These are phyloP conservation scores for Siniperca knerii DNA, from an alignment of 2,113 vertebrate species.

Conservation along the genomic window DNA sequence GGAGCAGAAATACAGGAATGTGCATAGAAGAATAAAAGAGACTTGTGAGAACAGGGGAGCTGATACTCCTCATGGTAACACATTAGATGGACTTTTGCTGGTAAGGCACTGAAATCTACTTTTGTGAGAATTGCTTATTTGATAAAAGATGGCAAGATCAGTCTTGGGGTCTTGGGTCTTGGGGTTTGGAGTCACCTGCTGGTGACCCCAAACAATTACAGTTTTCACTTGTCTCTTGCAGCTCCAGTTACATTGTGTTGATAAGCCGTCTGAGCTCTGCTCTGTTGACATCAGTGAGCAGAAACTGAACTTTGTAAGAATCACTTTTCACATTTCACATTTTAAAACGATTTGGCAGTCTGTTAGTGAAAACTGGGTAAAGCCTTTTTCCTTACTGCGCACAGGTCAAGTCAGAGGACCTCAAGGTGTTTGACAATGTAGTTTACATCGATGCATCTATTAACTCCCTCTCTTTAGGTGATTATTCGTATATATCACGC, in stretches of 20 bases:
- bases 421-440: conserved; percentile 85
- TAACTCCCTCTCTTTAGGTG: conserved; percentile 88
- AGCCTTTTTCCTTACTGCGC: conserved; percentile 2
- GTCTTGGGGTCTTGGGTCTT: too few relatives aligned
- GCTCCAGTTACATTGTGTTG: conserved; percentile 85
- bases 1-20: conserved; percentile 58
- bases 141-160: background rate
- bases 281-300: conserved; percentile 85
- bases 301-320: conserved; percentile 85
- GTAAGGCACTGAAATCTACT: conserved; percentile 40
- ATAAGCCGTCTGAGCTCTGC: conserved; percentile 86
- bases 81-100: conserved; percentile 77
- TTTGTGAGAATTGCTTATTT: background rate
- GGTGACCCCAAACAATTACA: background rate
- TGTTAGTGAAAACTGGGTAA: background rate
- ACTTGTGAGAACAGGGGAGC: background rate
- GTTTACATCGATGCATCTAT: conserved; percentile 88
- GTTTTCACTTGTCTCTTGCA: conserved; percentile 53
- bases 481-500: conserved; percentile 12
- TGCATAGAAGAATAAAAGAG: conserved; percentile 33
- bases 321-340: background rate
- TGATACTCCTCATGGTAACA: background rate
- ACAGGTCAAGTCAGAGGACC: conserved; percentile 88
- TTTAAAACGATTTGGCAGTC: background rate
- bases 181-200: too few relatives aligned